Conservation (phyloP, 2,888 invertebrate genomes). For the Xestobium rufovillosum region DNA sequence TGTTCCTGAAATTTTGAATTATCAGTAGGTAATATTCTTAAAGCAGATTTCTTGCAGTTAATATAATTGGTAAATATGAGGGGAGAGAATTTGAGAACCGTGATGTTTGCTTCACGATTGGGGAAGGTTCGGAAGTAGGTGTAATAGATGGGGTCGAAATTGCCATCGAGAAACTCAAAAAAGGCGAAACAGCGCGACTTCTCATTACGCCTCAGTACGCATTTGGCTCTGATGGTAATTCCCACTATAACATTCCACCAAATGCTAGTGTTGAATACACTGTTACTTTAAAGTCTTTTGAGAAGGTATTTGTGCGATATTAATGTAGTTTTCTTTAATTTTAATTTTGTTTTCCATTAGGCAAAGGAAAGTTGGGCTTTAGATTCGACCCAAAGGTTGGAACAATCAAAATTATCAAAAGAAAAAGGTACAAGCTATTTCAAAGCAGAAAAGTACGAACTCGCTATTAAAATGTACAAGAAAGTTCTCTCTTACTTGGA, state of each 20-base stretch:
- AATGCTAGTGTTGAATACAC: slow-evolving; percentile 72
- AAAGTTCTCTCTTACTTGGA: slow-evolving; percentile 62
- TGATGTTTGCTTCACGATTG: slow-evolving; percentile 73
- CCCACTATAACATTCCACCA: slow-evolving; percentile 67
- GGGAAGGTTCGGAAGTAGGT: slow-evolving; percentile 72
- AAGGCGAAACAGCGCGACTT: slow-evolving; percentile 69
- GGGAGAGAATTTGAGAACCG: slow-evolving; percentile 69
- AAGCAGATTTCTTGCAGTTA: slow-evolving; percentile 59
- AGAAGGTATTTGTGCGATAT: slow-evolving; percentile 53
- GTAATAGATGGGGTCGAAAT: slow-evolving; percentile 76
- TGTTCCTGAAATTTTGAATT: too few species aligned
- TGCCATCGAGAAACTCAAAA: slow-evolving; percentile 72
- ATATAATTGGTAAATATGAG: slow-evolving; percentile 60
- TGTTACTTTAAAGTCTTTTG: slow-evolving; percentile 76
- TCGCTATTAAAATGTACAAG: slow-evolving; percentile 84
- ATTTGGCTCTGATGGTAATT: slow-evolving; percentile 64
- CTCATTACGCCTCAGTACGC: slow-evolving; percentile 72
- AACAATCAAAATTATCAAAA: slow-evolving; percentile 75
- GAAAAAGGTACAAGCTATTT: slow-evolving; percentile 88
- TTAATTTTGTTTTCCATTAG: slow-evolving; percentile 40
- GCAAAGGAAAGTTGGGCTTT: slow-evolving; percentile 77
- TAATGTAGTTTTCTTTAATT: slow-evolving; percentile 8
- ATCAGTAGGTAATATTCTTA: too few species aligned
- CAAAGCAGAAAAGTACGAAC: slow-evolving; percentile 64
- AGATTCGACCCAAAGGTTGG: slow-evolving; percentile 69